Base-by-base conservation (phyloP, 1,140 invertebrate species). In the Drosophila chauvacae region DNA sequence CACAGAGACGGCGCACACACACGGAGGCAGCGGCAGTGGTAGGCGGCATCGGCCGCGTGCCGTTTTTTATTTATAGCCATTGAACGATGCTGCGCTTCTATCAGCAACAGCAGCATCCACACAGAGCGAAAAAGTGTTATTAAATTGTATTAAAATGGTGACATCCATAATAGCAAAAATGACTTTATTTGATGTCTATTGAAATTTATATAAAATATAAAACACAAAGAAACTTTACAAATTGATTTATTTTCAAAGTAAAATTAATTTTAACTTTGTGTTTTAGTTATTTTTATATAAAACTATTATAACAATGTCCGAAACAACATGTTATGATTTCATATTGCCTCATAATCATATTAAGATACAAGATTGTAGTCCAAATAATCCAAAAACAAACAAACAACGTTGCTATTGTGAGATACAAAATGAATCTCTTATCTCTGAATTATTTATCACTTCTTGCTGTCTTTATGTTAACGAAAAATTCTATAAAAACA, bases 41-140 rank as follows among this genome's bases (percentile, higher is more conserved):
- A 63, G 60, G 60, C 7, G 37, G 41, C 62, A 30, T 51, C 42
- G 65, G 72, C 83, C 84, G 84, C 85, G 85, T 87, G 84, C 71
- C 84, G 85, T 64, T 84, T 74, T 63, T 87, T 87, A 87, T 87
- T 87, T 88, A 84, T 87, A 87, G 81, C 71, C 64, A 72, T 72
- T 73, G 57, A 56, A 75, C 23, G 76, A 59, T 63, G 65, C 75
- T 59, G 65, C 75, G 76, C 75, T 71, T 64, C 75, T 78, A 78
- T 78, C 66, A 78, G 50, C 51, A 69, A 41, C 63, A 62, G 28
- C 51, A 63, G 30, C 53, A 56, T 26, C 20, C 20, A 56, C 53
- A 56, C 35, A 39, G 35, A 23, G 9, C 53, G 53, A 56, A 56
- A 56, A 56, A 56, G 7, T 4, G 2, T 23, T 10, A 3, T 4